Base-by-base conservation (phyloP, 2,113 vertebrate species). In the Nerophis ophidion region DNA sequence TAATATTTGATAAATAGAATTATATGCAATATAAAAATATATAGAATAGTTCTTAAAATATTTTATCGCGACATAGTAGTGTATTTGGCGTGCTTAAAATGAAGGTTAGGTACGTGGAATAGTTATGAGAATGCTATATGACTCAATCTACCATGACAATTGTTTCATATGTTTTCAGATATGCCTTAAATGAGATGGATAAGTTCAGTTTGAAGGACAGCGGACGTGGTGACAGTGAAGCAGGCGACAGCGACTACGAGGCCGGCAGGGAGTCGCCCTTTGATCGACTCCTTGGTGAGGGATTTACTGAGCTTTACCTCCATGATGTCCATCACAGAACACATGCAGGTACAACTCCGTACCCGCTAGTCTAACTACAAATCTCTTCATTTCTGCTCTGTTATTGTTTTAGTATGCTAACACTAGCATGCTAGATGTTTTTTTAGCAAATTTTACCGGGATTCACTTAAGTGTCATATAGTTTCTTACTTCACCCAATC, bases 151-250 rank as follows among this genome's bases (percentile, higher is more conserved):
- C 9, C n/a, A 0, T 57, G 51, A 55, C 2, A 57, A 48, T 49
- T 35, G 47, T 2, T 40, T 65, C 44, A 57, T 35, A 57, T 60
- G 40, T 53, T 35, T 16, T 17, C 48, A 98, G 97, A 80, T 98
- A 96, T 69, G 95, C 95, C 64, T 86, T 98, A 36, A 95, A 99
- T 73, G 97, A 99, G 76, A 98, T 98, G 96, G 97, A 99, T 58
- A 99, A 98, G 85, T 99, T 99, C 85, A 98, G 97, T 76, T 84
- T 99, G 84, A 99, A 99, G 86, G 97, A 99, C 91, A 98, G 97
- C 60, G 97, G 97, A 5, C 92, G 95, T 5, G 97, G 97, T 33
- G 97, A 99, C 75, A 99, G 97, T 11, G 97, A 99, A 85, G 96
- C 97, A 0, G 96, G 97, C 64, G 97, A 99, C 91, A 99, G 97